phyloP scores from a whole-genome alignment of 1,140 invertebrate genomes.

The Stegodyphus dumicola region DNA sequence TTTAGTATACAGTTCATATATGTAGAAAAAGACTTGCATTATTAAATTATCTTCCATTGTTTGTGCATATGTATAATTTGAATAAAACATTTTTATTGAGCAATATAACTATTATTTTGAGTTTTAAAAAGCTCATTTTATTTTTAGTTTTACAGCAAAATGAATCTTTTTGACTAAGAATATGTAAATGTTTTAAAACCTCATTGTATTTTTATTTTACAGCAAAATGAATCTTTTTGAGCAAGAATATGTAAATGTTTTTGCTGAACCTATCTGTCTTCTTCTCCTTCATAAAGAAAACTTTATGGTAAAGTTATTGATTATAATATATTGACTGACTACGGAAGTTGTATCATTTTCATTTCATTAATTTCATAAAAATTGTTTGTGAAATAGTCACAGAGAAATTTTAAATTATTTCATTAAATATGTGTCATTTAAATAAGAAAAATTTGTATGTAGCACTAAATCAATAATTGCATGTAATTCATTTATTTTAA shows the following conservation, averaged over 20 bases:
- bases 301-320: conserved; percentile 8
- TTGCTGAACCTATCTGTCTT: conserved; percentile 21
- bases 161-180: conserved; percentile 44
- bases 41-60: background rate
- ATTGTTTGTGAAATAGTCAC: no score
- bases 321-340: background rate
- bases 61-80: background rate
- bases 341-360: no score
- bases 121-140: background rate
- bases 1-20: no score
- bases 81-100: background rate
- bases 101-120: no score
- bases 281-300: background rate
- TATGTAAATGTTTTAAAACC: conserved; percentile 11
- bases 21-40: no score
- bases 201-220: background rate
- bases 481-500: no score
- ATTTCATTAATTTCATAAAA: no score
- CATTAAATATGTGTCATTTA: no score
- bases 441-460: no score
- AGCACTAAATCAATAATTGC: no score
- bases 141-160: conserved; percentile 22
- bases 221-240: conserved; percentile 38
- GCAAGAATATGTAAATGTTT: conserved; percentile 50
- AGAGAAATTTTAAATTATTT: no score